Base-by-base conservation (phyloP, 2,888 invertebrate species). In the Dasypogon diadema region DNA sequence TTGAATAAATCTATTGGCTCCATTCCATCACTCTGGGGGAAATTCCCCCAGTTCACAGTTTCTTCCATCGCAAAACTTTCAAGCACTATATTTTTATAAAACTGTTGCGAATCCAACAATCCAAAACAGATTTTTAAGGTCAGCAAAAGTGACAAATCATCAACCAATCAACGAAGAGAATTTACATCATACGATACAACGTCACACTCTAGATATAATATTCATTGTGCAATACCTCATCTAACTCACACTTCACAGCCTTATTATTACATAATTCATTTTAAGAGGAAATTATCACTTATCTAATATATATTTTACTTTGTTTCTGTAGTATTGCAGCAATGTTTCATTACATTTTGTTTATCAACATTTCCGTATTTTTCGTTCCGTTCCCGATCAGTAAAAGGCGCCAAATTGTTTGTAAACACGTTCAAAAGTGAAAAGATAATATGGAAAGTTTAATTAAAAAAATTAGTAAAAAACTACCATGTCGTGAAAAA, bases 181-280 rank as follows among this genome's bases (percentile, higher is more conserved):
- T 80, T 79, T 78, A 81, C 75, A 85, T 85, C 85, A 84, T 84
- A 84, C 85, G 85, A 85, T 85, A 81, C 85, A 83, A 83, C 83
- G 83, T 81, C 82, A 81, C 80, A 58, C 18, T 46, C 63, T 37
- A 21, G 24, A 42, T 73, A 42, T 56, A 42, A 73, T n/a, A n/a
- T n/a, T n/a, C n/a, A n/a, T n/a, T n/a, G n/a, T n/a, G n/a, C n/a
- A 10, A n/a, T 12, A n/a, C 16, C 16, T 51, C 12, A 51, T 14
- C 16, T 51, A n/a, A 51, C 16, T n/a, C n/a, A n/a, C n/a, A n/a
- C n/a, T n/a, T n/a, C n/a, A n/a, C n/a, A n/a, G n/a, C n/a, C n/a
- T n/a, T n/a, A n/a, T n/a, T n/a, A n/a, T n/a, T n/a, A n/a, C n/a
- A n/a, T n/a, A n/a, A n/a, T n/a, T n/a, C n/a, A n/a, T n/a, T n/a